Percentiles rank a stretch among this genome's conserved stretches.
Conservation (phyloP, 1,140 invertebrate genomes). For the Tachypleus tridentatus region DNA sequence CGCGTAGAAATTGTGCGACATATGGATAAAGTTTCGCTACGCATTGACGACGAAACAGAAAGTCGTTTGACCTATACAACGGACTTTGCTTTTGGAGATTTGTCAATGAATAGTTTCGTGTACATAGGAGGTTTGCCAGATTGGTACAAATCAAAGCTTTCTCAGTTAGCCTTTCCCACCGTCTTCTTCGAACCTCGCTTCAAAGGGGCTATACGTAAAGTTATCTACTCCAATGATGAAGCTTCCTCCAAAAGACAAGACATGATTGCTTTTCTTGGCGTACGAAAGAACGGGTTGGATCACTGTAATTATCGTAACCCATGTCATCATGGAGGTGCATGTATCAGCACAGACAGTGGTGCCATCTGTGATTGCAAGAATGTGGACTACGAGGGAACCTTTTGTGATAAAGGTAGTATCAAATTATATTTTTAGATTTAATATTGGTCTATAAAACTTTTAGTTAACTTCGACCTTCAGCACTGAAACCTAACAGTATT, state of each 20-base stretch:
- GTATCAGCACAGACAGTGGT: conserved; percentile 84
- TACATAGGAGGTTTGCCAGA: conserved; percentile 83
- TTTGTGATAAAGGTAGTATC: conserved; percentile 75
- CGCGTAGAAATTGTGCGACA: conserved; percentile 58
- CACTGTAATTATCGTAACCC: conserved; percentile 75
- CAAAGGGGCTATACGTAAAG: conserved; percentile 64
- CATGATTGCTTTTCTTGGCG: conserved; percentile 57
- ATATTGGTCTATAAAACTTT: no score
- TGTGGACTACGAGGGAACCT: conserved; percentile 78
- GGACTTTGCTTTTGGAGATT: conserved; percentile 56
- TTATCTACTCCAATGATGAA: conserved; percentile 69
- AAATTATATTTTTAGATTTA: no score
- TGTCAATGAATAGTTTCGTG: conserved; percentile 72
- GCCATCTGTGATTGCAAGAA: conserved; percentile 85
- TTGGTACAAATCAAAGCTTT: conserved; percentile 73
- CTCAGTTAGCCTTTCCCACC: conserved; percentile 65
- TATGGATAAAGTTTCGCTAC: conserved; percentile 61
- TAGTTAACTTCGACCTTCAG: no score
- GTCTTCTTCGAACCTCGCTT: conserved; percentile 85
- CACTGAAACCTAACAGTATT: no score
- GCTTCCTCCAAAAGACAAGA: conserved; percentile 49
- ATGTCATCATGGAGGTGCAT: conserved; percentile 84
- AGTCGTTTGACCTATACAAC: conserved; percentile 41
- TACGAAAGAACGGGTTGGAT: conserved; percentile 49
- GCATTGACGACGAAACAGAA: conserved; percentile 62